A percentile compares a stretch with the other conserved stretches of the same genome.
Conservation (phyloP, 1,140 invertebrate genomes). For the Ostrea edulis region DNA sequence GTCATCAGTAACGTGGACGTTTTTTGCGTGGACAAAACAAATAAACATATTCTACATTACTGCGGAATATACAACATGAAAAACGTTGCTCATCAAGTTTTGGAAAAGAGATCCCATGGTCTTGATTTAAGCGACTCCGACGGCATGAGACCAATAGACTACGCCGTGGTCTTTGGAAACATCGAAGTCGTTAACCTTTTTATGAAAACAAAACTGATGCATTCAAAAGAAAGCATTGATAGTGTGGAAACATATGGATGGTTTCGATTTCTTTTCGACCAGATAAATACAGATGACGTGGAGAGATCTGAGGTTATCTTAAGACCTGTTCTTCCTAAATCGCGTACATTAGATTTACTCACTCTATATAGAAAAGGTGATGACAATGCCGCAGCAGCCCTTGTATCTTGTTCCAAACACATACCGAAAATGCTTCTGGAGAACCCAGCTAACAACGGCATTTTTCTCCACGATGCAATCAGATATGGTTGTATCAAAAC, state of each 20-base stretch:
- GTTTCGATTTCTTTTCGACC: background rate
- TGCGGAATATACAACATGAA: conserved; percentile 35
- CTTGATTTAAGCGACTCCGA: background rate
- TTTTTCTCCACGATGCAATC: conserved; percentile 18
- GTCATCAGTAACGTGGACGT: background rate
- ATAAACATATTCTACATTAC: conserved; percentile 47
- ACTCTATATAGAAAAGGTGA: conserved; percentile 39
- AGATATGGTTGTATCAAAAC: conserved; percentile 19
- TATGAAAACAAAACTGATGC: background rate
- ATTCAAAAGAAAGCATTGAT: conserved; percentile 11
- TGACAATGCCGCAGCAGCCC: conserved; percentile 20
- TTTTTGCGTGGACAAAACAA: background rate
- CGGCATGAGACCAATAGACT: conserved; percentile 45
- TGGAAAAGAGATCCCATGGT: background rate
- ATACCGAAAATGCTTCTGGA: background rate
- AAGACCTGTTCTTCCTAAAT: background rate
- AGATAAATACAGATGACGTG: background rate
- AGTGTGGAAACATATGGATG: conserved; percentile 19
- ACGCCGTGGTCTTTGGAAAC: conserved; percentile 7
- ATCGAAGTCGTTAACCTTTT: conserved; percentile 5
- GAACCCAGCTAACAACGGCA: background rate
- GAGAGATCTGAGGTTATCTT: background rate
- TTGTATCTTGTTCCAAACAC: conserved; percentile 4
- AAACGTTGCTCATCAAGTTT: background rate
- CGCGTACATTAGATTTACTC: background rate